phyloP scores from a whole-genome alignment of 2,113 vertebrate genomes.

The Paracanthobrama guichenoti region DNA sequence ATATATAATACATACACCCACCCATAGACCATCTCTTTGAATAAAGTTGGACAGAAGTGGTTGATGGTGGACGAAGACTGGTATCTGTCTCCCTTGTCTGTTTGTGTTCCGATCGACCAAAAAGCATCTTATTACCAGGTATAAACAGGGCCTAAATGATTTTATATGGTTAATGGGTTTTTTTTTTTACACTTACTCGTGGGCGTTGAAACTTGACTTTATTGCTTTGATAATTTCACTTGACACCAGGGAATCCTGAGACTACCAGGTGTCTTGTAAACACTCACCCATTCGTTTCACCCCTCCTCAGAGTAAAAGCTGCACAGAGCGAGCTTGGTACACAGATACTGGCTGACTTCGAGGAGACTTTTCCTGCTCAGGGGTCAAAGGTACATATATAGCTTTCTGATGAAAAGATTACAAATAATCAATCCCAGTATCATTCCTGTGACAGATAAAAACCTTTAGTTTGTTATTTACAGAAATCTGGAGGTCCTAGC shows the following conservation, averaged over 20 bases:
- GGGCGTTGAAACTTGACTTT: not conserved
- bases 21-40: no score
- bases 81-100: no score
- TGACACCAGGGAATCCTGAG: slow-evolving; percentile 3
- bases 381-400: slow-evolving; percentile 87
- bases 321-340: slow-evolving; percentile 95
- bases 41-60: no score
- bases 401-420: not conserved
- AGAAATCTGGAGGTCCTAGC: slow-evolving; percentile 94
- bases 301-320: slow-evolving; percentile 85
- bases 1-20: no score
- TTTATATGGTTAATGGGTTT: no score
- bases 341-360: slow-evolving; percentile 96
- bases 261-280: slow-evolving; percentile 14
- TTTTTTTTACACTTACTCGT: no score
- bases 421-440: not conserved
- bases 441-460: not conserved
- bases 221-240: not conserved
- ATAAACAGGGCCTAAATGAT: no score
- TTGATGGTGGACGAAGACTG: no score
- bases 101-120: no score
- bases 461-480: slow-evolving; percentile 39
- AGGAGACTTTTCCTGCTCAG: slow-evolving; percentile 94
- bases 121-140: no score
- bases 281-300: not conserved